Base-by-base conservation (phyloP, 2,113 vertebrate genomes). In the Mormyrus lacerda region DNA sequence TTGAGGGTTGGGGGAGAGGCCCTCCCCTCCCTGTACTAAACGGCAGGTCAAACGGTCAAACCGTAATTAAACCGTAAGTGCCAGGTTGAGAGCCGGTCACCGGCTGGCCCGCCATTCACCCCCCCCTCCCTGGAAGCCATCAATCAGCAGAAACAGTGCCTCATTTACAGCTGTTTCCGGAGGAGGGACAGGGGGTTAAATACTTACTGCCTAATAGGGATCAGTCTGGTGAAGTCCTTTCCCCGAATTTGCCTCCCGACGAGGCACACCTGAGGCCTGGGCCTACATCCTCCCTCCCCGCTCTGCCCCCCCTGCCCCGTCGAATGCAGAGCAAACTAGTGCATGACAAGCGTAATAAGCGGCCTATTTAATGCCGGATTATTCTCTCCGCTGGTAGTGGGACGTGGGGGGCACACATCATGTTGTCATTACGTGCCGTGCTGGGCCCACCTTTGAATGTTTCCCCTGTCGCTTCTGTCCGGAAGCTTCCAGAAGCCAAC, bases 31-130 rank as follows among this genome's bases (percentile, higher is more conserved):
- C 90, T 88, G 87, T 61, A 91, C 92, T 94, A 94, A 94, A 94
- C 89, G 94, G 92, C 93, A 90, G 95, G 94, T 94, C 94, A 95
- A 94, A 95, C 85, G 90, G 95, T 95, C 94, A 95, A 91, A 93
- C 89, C 89, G 89, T 94, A 95, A 95, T 95, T 95, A 95, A 94
- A 91, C 91, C 91, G 15, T 31, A 90, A 90, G 91, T 91, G 92
- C 89, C 88, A 90, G 92, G 53, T 92, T 89, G 58, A 92, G 90
- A 90, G 69, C 88, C 90, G 90, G 93, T 92, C 93, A 90, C 93
- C 91, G 90, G 91, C 92, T 93, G 94, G 95, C 95, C 95, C 95
- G 93, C 93, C 94, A 94, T 95, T 95, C 95, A 94, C 94, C 95
- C 91, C 24, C 89, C 92, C 92, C 92, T 92, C 93, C 92, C 91